Conservation (phyloP, 2,888 invertebrate genomes). For the Hymenopus coronatus region DNA sequence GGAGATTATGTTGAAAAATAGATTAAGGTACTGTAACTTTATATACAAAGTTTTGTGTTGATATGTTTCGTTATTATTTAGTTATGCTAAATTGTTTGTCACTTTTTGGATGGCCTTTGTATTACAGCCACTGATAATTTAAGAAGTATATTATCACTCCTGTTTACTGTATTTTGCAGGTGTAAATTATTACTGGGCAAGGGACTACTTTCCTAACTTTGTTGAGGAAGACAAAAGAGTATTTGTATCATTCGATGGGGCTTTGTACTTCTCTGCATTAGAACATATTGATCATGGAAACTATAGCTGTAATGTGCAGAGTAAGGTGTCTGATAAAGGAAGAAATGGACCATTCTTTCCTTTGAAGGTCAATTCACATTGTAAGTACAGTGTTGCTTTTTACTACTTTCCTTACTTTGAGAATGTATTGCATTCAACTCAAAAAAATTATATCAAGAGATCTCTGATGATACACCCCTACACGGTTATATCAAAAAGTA, state of each 20-base stretch:
- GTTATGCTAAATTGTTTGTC: no score
- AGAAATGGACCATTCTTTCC: conserved; percentile 87
- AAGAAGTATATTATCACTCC: not conserved
- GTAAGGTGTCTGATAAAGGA: conserved; percentile 80
- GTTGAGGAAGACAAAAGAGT: conserved; percentile 90
- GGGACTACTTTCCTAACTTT: conserved; percentile 85
- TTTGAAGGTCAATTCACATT: conserved; percentile 77
- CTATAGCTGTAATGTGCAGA: conserved; percentile 90
- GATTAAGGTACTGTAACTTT: no score
- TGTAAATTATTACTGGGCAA: conserved; percentile 88
- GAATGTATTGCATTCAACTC: no score
- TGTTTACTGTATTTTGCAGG: conserved; percentile 44
- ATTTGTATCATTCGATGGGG: conserved; percentile 91
- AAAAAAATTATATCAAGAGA: no score
- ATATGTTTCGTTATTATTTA: no score
- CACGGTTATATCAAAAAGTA: no score
- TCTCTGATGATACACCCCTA: no score
- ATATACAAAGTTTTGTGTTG: no score
- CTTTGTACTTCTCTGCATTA: conserved; percentile 90
- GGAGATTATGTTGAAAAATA: no score
- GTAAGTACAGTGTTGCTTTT: conserved; percentile 47
- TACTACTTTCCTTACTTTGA: no score
- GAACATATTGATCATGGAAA: conserved; percentile 87
- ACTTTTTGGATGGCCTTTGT: no score
- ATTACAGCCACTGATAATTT: not conserved